A percentile compares a stretch with the other conserved stretches of the same genome.
Evolutionary conservation across 2,113 vertebrate species (phyloP).

Genomic region (Callithrix jacchus): DNA sequence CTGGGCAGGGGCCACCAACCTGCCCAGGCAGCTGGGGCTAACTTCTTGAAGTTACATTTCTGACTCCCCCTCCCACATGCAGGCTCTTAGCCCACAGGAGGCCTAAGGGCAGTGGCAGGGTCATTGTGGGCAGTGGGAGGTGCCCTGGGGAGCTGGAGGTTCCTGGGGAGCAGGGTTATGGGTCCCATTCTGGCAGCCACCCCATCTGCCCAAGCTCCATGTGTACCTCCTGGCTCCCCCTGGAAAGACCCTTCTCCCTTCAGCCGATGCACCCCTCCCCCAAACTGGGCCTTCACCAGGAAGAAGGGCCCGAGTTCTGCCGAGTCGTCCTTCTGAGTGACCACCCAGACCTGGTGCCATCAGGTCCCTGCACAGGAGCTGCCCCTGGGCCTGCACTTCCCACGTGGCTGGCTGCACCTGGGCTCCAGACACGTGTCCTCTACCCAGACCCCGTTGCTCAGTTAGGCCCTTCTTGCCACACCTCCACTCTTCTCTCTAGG

Average conservation of each 20-base stretch:
- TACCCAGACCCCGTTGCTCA: neutral
- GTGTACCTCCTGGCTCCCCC: too few species aligned
- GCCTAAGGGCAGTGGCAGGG: neutral
- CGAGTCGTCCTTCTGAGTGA: neutral
- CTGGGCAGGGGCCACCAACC: neutral
- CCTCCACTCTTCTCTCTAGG: neutral
- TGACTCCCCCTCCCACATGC: neutral
- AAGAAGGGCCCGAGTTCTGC: neutral
- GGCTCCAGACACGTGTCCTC: neutral
- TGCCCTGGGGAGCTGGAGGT: neutral
- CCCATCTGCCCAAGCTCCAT: too few species aligned
- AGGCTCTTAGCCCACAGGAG: neutral
- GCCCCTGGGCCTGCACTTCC: neutral
- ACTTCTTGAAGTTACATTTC: neutral
- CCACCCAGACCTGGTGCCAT: neutral
- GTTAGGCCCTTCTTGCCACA: neutral
- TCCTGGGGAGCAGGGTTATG: too few species aligned
- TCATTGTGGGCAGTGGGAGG: neutral
- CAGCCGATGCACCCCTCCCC: neutral
- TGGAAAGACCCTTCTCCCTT: too few species aligned
- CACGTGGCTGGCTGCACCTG: neutral
- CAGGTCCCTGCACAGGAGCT: neutral
- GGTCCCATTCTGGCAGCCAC: too few species aligned
- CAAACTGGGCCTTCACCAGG: neutral
- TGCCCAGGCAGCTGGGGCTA: neutral